Evolutionary conservation across 2,888 invertebrate genomes (phyloP).

Genomic region (Chloroclystis v-ata): DNA sequence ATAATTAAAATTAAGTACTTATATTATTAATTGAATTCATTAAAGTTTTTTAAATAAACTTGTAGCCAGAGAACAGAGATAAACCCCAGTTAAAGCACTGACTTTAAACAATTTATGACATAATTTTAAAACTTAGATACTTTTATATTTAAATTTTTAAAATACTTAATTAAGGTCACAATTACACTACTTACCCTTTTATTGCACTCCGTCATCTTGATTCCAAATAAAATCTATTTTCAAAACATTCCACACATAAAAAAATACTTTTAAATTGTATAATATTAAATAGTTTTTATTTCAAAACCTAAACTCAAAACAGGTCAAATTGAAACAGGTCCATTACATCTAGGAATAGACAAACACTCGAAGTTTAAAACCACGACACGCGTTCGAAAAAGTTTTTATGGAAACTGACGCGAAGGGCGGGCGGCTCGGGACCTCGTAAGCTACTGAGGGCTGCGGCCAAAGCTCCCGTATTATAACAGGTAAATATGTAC

Average conservation of each 20-base stretch:
- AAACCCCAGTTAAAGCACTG: too few relatives aligned
- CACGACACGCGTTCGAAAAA: conserved; percentile 18
- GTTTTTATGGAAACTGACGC: conserved; percentile 21
- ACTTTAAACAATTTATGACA: too few relatives aligned
- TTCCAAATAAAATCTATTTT: conserved; percentile 4
- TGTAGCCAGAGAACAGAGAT: too few relatives aligned
- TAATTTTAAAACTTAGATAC: too few relatives aligned
- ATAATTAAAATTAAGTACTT: too few relatives aligned
- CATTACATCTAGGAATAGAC: neutral
- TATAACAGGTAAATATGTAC: conserved; percentile 45
- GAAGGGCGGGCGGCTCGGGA: conserved; percentile 39
- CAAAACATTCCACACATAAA: conserved; percentile 9
- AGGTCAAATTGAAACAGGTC: neutral
- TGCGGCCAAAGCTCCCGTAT: conserved; percentile 40
- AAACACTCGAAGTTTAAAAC: neutral
- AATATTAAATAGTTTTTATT: conserved; percentile 1
- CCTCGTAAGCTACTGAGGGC: conserved; percentile 58
- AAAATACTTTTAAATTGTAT: neutral
- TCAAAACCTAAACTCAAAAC: neutral
- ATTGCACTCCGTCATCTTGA: conserved; percentile 19
- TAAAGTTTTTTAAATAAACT: too few relatives aligned
- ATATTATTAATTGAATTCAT: too few relatives aligned
- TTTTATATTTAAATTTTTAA: too few relatives aligned
- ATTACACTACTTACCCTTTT: conserved; percentile 24
- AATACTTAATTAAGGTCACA: too few relatives aligned